Evolutionary conservation across 2,797 vertebrate species (phyloP).

Genomic region (Gambusia yucatana): DNA sequence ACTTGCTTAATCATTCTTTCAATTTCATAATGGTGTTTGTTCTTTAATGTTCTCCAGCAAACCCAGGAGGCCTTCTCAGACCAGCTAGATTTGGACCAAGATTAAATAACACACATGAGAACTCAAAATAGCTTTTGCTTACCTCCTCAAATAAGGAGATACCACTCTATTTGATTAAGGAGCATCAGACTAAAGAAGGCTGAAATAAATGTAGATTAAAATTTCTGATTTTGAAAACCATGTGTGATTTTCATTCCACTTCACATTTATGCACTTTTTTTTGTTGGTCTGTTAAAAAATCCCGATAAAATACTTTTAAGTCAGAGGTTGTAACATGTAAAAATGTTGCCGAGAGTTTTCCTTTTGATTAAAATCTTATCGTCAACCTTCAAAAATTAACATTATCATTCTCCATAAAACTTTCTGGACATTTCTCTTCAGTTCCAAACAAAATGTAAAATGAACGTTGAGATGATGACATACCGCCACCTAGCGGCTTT

Average conservation of each 20-base stretch:
- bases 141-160: not conserved
- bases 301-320: not conserved
- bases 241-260: not conserved
- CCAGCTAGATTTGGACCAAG: not conserved
- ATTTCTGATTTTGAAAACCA: not conserved
- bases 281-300: not conserved
- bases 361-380: not conserved
- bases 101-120: not conserved
- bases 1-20: not conserved
- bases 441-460: not conserved
- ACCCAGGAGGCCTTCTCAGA: not conserved
- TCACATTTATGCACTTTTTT: not conserved
- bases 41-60: not conserved
- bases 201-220: not conserved
- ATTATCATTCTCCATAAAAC: not conserved
- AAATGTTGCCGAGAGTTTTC: not conserved
- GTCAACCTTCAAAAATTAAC: not conserved
- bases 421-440: not conserved
- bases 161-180: not conserved
- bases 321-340: not conserved
- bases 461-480: not conserved
- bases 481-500: conserved; percentile 55
- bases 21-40: not conserved
- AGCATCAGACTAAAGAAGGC: not conserved
- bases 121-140: not conserved